Conservation (phyloP, 2,113 vertebrate species). For the Hemibagrus wyckioides region DNA sequence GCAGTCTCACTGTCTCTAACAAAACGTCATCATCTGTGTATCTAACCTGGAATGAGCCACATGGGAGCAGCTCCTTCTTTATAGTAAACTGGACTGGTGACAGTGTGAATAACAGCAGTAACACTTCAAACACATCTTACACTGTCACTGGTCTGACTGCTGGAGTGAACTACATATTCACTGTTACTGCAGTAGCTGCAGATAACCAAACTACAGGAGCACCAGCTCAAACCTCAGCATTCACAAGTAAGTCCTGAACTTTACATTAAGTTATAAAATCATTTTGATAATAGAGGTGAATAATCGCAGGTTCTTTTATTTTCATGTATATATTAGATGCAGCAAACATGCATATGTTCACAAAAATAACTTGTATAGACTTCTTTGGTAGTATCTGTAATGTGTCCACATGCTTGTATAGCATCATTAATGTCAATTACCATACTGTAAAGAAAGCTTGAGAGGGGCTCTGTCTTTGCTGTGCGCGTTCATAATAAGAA, state of each 20-base stretch:
- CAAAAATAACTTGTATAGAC: no score
- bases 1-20: conserved; percentile 8
- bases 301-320: background rate
- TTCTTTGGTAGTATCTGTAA: no score
- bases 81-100: background rate
- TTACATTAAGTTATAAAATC: background rate
- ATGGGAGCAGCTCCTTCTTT: conserved; percentile 27
- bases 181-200: conserved; percentile 64
- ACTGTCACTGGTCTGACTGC: conserved; percentile 56
- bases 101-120: fast-evolving
- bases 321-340: background rate
- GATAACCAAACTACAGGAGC: conserved; percentile 45
- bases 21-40: conserved; percentile 56
- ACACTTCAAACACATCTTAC: background rate
- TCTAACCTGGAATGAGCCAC: conserved; percentile 52
- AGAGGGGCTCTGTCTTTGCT: no score
- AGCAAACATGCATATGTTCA: no score
- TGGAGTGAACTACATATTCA: conserved; percentile 66
- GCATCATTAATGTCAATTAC: no score
- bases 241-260: conserved; percentile 22
- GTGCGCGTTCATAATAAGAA: background rate
- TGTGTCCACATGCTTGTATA: no score
- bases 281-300: background rate
- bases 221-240: background rate
- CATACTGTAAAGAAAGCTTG: no score